phyloP scores from a whole-genome alignment of 2,888 invertebrate genomes.

The Tenthredo livida region DNA sequence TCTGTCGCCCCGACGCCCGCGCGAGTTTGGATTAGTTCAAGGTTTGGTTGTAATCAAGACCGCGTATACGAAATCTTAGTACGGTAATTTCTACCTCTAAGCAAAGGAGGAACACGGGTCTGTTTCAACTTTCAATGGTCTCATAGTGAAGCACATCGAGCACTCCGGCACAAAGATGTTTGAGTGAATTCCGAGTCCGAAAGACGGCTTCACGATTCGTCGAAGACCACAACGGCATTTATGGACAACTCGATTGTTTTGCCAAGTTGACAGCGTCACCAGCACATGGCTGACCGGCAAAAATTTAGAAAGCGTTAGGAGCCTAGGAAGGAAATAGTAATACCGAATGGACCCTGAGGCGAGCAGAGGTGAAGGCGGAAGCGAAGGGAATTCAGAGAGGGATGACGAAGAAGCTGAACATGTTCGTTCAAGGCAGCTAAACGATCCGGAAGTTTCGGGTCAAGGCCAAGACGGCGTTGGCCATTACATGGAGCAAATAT shows the following conservation, averaged over 20 bases:
- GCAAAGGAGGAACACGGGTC: slow-evolving; percentile 16
- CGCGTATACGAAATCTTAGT: slow-evolving; percentile 45
- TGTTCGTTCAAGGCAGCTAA: neutral
- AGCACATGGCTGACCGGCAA: neutral
- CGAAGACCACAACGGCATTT: neutral
- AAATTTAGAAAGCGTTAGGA: neutral
- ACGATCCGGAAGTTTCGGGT: neutral
- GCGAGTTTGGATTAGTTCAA: slow-evolving; percentile 41
- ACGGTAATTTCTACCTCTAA: slow-evolving; percentile 17
- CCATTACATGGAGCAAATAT: slow-evolving; percentile 13
- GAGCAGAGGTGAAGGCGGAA: slow-evolving; percentile 15
- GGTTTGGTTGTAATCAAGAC: slow-evolving; percentile 51
- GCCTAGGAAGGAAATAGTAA: neutral
- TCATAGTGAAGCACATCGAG: neutral
- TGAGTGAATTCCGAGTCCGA: slow-evolving; percentile 1
- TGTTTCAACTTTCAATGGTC: slow-evolving; percentile 51
- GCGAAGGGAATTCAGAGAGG: slow-evolving; percentile 31
- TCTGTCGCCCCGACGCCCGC: slow-evolving; percentile 36
- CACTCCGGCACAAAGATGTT: neutral
- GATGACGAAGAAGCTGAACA: slow-evolving; percentile 27
- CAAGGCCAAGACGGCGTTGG: slow-evolving; percentile 10
- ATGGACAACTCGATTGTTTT: neutral
- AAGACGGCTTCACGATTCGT: neutral
- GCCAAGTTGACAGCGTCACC: neutral
- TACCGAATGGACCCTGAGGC: slow-evolving; percentile 12